Evolutionary conservation across 2,113 vertebrate species (phyloP).

Genomic region (Heptranchias perlo): DNA sequence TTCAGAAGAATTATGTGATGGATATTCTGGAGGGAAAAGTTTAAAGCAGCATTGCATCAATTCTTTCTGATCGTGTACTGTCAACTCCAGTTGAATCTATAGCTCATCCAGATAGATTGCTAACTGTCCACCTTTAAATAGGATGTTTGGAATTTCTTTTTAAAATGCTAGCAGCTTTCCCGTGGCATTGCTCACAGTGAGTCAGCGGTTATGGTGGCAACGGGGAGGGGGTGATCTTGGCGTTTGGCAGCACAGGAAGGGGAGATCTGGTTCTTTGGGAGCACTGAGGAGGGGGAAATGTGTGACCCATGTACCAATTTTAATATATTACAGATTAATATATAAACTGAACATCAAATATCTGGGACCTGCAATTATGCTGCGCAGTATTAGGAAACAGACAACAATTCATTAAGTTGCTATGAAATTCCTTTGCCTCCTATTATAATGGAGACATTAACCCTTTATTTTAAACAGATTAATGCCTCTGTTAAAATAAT

Average conservation of each 20-base stretch:
- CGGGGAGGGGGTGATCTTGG: neutral
- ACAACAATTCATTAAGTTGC: neutral
- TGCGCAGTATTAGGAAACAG: neutral
- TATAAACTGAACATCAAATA: neutral
- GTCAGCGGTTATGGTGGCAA: neutral
- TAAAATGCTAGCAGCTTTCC: neutral
- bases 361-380: neutral
- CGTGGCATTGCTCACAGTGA: neutral
- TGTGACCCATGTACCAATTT: neutral
- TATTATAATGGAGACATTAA: neutral
- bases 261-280: neutral
- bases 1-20: neutral
- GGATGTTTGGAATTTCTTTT: neutral
- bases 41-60: neutral
- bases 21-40: neutral
- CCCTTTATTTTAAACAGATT: neutral
- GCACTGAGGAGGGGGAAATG: neutral
- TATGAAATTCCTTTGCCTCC: neutral
- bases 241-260: neutral
- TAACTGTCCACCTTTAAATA: neutral
- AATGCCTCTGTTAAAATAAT: neutral
- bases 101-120: neutral
- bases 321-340: neutral
- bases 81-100: neutral
- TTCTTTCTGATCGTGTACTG: neutral